Conservation (phyloP, 2,113 vertebrate genomes). For the Gyps fulvus region DNA sequence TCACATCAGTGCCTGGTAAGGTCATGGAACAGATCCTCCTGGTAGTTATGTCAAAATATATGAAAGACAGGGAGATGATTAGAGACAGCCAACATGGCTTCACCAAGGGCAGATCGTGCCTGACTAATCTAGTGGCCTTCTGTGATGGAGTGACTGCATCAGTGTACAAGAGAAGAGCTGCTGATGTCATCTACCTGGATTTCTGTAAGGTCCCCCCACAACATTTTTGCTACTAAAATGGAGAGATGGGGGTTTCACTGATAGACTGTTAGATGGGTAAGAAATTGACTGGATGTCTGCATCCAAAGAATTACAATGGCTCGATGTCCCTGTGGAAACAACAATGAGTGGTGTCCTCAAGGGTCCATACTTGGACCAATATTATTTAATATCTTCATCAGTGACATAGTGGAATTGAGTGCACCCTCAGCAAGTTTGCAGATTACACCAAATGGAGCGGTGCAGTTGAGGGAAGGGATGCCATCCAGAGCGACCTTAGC, state of each 20-base stretch:
- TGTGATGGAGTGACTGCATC: neutral
- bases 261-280: neutral
- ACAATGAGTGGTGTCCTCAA: neutral
- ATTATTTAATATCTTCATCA: neutral
- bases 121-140: neutral
- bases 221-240: neutral
- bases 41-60: neutral
- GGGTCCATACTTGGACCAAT: neutral
- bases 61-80: neutral
- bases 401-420: neutral
- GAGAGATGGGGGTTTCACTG: neutral
- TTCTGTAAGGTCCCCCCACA: neutral
- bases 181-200: neutral
- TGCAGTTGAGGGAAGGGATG: neutral
- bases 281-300: neutral
- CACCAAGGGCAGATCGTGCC: neutral
- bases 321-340: neutral
- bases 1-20: neutral
- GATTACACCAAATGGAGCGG: neutral
- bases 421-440: neutral
- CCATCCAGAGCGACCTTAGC: neutral
- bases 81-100: neutral
- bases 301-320: neutral
- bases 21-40: neutral
- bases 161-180: neutral